Evolutionary conservation across 2,888 invertebrate genomes (phyloP).

Genomic region (Agrochola macilenta): DNA sequence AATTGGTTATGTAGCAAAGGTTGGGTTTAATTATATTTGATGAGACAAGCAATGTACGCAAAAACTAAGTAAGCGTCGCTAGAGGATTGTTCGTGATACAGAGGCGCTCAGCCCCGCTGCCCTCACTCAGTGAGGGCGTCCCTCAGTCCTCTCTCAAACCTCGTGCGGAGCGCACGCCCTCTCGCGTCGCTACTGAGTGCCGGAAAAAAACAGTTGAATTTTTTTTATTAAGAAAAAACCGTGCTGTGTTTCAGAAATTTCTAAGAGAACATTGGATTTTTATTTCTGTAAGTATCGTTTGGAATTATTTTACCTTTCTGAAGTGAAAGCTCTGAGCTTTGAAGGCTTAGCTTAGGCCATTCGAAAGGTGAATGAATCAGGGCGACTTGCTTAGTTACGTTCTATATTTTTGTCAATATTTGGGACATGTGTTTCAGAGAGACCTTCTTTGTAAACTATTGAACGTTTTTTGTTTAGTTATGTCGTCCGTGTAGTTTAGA

Average conservation of each 20-base stretch:
- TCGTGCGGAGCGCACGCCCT: slow-evolving; percentile 72
- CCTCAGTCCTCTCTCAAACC: slow-evolving; percentile 84
- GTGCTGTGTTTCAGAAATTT: slow-evolving; percentile 83
- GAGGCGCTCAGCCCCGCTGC: slow-evolving; percentile 82
- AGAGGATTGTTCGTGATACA: slow-evolving; percentile 68
- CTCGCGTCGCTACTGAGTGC: slow-evolving; percentile 75
- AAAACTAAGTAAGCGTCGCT: slow-evolving; percentile 76
- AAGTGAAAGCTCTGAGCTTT: slow-evolving; percentile 77
- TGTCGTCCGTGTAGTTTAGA: not conserved
- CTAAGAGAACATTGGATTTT: slow-evolving; percentile 82
- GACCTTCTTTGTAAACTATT: slow-evolving; percentile 8
- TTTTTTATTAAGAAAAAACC: slow-evolving; percentile 80
- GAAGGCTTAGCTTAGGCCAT: slow-evolving; percentile 67
- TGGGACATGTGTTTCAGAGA: slow-evolving; percentile 53
- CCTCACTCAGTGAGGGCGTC: slow-evolving; percentile 78
- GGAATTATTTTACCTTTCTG: slow-evolving; percentile 59
- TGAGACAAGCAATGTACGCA: slow-evolving; percentile 74
- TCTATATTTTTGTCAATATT: slow-evolving; percentile 65
- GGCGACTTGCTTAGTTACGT: slow-evolving; percentile 66
- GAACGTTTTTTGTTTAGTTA: not conserved
- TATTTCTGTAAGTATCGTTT: slow-evolving; percentile 80
- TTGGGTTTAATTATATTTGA: not conserved
- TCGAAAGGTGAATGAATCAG: slow-evolving; percentile 78
- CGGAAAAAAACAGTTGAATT: slow-evolving; percentile 77
- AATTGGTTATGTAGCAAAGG: not conserved